Evolutionary conservation across 2,888 invertebrate species (phyloP).

Genomic region (Spilarctia lutea): DNA sequence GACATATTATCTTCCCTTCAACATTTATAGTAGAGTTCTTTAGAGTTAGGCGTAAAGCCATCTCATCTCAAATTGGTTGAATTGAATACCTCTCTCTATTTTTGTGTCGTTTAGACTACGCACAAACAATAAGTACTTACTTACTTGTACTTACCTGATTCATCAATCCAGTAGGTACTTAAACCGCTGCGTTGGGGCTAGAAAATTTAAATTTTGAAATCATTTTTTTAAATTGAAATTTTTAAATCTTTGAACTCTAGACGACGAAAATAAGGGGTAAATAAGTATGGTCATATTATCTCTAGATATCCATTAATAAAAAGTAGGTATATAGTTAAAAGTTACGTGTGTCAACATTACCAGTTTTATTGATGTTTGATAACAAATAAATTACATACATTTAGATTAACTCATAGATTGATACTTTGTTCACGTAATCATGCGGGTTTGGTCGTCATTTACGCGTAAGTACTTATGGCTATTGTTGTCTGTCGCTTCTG

Average conservation of each 20-base stretch:
- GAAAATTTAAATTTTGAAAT: no score
- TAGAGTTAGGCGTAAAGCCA: no score
- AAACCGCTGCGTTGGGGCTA: no score
- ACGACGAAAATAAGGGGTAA: no score
- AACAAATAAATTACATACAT: constrained; percentile 2
- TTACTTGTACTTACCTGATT: no score
- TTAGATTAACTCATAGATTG: constrained; percentile 8
- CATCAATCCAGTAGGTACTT: no score
- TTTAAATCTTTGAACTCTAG: no score
- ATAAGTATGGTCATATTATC: not conserved
- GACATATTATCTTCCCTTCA: no score
- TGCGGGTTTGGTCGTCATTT: constrained; percentile 16
- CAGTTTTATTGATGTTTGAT: not conserved
- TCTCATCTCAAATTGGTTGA: no score
- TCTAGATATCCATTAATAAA: not conserved
- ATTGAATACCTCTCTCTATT: not conserved
- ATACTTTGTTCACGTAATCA: constrained; percentile 21
- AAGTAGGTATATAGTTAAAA: not conserved
- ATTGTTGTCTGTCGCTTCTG: constrained; percentile 12
- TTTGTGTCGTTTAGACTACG: not conserved
- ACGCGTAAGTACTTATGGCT: not conserved
- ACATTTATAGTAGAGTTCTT: no score
- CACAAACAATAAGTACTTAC: no score
- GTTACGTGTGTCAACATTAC: not conserved
- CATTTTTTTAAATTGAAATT: no score